Conservation (phyloP, 2,113 vertebrate species). For the Aramus guarauna region DNA sequence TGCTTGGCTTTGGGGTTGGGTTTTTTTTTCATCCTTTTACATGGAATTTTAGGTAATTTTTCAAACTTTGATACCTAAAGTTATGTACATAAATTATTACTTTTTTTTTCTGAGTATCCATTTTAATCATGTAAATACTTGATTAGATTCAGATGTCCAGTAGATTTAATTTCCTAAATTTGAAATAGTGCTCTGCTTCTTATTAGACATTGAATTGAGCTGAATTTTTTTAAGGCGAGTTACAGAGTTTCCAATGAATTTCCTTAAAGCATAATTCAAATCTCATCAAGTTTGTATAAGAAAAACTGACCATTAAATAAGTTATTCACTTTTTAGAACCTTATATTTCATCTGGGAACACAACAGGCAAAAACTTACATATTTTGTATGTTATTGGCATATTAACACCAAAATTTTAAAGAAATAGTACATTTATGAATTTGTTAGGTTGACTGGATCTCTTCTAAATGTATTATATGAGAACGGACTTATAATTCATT, state of each 20-base stretch:
- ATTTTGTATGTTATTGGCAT: background rate
- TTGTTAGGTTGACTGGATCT: background rate
- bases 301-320: background rate
- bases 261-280: background rate
- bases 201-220: background rate
- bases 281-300: background rate
- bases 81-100: background rate
- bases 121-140: background rate
- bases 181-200: background rate
- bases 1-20: background rate
- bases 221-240: background rate
- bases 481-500: background rate
- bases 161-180: background rate
- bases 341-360: background rate
- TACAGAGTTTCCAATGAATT: background rate
- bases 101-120: background rate
- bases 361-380: background rate
- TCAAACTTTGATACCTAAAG: background rate
- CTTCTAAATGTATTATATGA: background rate
- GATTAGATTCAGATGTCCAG: background rate
- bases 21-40: background rate
- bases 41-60: background rate
- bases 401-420: accelerated
- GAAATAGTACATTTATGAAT: background rate
- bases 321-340: background rate